Percentiles rank a stretch among this genome's conserved stretches.
These are phyloP conservation scores for Gallinago media DNA, from an alignment of 2,113 vertebrate genomes.

Conservation along the genomic window DNA sequence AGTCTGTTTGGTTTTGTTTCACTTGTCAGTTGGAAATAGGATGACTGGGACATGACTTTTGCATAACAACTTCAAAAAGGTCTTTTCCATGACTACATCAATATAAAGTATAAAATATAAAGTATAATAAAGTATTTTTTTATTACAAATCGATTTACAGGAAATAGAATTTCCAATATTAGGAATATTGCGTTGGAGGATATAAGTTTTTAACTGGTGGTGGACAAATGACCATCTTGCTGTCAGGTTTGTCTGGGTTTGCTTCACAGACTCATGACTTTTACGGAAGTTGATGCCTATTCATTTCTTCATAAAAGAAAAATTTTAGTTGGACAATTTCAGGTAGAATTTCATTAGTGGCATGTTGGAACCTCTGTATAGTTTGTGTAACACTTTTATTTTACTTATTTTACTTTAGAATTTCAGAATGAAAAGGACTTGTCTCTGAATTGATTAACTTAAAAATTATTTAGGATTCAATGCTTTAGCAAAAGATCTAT, in stretches of 20 bases:
- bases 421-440: neutral
- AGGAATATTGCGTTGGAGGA: neutral
- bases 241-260: neutral
- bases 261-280: neutral
- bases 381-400: fast-evolving
- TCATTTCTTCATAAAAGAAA: neutral
- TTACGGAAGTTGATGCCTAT: neutral
- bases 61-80: neutral
- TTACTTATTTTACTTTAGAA: neutral
- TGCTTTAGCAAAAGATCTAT: neutral
- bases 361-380: neutral
- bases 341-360: neutral
- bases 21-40: neutral
- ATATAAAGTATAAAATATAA: neutral
- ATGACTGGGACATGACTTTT: neutral
- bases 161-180: neutral
- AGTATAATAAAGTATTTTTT: no score
- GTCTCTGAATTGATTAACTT: neutral
- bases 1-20: neutral
- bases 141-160: neutral
- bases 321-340: neutral
- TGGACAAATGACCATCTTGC: neutral
- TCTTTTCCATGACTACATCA: neutral
- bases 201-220: neutral
- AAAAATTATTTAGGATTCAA: neutral